phyloP scores from a whole-genome alignment of 2,888 invertebrate genomes.

The Lasiommata megera region DNA sequence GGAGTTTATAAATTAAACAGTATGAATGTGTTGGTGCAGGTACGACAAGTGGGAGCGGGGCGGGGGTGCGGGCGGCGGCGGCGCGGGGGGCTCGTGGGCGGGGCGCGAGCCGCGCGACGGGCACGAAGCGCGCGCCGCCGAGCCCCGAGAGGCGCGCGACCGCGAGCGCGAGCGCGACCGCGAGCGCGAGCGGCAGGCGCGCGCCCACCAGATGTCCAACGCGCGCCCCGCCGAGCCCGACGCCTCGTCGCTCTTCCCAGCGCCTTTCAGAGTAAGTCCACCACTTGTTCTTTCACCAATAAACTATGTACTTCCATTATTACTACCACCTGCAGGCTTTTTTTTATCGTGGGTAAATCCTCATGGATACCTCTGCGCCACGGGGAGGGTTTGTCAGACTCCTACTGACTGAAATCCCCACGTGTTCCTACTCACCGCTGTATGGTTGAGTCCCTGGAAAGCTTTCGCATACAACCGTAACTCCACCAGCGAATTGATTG shows the following conservation, averaged over 20 bases:
- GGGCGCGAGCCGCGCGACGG: constrained; percentile 50
- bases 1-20: too few relatives aligned
- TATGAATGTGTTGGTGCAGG: constrained; percentile 58
- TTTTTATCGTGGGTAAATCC: too few relatives aligned
- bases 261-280: constrained; percentile 84
- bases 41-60: constrained; percentile 79
- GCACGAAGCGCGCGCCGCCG: constrained; percentile 48
- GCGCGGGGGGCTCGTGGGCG: constrained; percentile 44
- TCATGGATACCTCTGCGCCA: too few relatives aligned
- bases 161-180: constrained; percentile 85
- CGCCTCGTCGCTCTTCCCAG: constrained; percentile 83
- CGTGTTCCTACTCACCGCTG: too few relatives aligned
- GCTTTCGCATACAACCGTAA: too few relatives aligned
- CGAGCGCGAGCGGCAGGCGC: constrained; percentile 88
- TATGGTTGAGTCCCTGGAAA: too few relatives aligned
- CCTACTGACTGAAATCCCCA: too few relatives aligned
- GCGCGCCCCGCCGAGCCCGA: constrained; percentile 83
- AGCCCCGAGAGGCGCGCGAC: constrained; percentile 65
- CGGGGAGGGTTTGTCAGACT: too few relatives aligned
- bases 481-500: too few relatives aligned
- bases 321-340: too few relatives aligned
- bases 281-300: not conserved
- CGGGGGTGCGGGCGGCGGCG: constrained; percentile 59
- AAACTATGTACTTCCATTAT: too few relatives aligned
- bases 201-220: constrained; percentile 87